These are phyloP conservation scores for Gari tellinella DNA, from an alignment of 2,888 invertebrate genomes.

Conservation along the genomic window DNA sequence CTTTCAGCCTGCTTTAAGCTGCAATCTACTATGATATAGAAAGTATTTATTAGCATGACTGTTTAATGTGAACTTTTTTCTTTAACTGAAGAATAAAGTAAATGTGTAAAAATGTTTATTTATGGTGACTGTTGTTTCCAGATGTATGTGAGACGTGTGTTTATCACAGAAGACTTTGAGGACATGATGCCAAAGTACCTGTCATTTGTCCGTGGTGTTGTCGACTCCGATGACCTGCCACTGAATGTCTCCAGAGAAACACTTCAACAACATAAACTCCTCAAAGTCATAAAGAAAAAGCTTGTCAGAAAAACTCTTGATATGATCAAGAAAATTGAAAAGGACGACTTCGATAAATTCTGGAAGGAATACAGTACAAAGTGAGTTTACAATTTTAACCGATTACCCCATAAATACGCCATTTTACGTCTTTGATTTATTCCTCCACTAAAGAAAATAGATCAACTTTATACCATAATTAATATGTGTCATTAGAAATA, in stretches of 20 bases:
- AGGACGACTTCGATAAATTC: slow-evolving; percentile 95
- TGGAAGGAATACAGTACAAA: slow-evolving; percentile 99
- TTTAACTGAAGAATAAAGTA: too few relatives aligned
- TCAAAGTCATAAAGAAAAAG: slow-evolving; percentile 99
- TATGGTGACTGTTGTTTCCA: slow-evolving; percentile 70
- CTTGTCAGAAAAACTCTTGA: slow-evolving; percentile 98
- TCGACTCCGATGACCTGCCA: slow-evolving; percentile 99
- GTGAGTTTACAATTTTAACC: too few relatives aligned
- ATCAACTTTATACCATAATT: too few relatives aligned
- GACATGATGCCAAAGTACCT: slow-evolving; percentile 99
- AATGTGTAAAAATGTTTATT: too few relatives aligned
- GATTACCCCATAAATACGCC: too few relatives aligned
- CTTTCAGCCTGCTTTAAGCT: too few relatives aligned
- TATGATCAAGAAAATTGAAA: slow-evolving; percentile 98
- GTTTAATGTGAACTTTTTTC: too few relatives aligned
- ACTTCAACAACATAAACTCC: slow-evolving; percentile 98
- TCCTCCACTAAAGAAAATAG: too few relatives aligned
- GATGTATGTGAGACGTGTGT: slow-evolving; percentile 98
- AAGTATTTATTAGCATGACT: too few relatives aligned
- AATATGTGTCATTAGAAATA: too few relatives aligned
- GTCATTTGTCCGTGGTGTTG: slow-evolving; percentile 97
- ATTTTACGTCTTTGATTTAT: too few relatives aligned
- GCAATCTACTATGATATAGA: too few relatives aligned
- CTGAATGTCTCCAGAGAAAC: slow-evolving; percentile 99
- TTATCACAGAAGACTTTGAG: slow-evolving; percentile 99